Evolutionary conservation across 2,113 vertebrate genomes (phyloP).

Genomic region (Desmodus rotundus): DNA sequence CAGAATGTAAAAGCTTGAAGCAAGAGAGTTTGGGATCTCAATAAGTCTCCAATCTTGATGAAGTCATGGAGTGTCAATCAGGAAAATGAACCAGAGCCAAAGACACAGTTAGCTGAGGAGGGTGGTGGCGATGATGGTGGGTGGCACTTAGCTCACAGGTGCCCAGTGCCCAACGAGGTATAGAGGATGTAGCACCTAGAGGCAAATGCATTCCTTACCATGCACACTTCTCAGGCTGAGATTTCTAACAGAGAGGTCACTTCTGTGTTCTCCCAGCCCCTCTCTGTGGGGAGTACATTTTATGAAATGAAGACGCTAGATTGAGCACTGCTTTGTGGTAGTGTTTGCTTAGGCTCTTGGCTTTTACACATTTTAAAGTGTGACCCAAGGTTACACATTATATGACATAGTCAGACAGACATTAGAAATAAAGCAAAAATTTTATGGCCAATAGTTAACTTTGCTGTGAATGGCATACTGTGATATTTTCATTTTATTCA

Average conservation of each 20-base stretch:
- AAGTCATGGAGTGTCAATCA: not conserved
- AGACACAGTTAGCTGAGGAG: not conserved
- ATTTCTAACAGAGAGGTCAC: not conserved
- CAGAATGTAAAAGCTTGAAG: not conserved
- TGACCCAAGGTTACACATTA: not conserved
- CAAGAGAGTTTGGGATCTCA: not conserved
- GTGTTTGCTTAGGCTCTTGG: not conserved
- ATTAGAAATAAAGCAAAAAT: slow-evolving; percentile 13
- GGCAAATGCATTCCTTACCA: not conserved
- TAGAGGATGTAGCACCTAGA: not conserved
- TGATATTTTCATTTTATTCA: not conserved
- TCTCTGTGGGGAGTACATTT: not conserved
- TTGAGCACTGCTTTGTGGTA: not conserved
- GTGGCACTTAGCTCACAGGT: not conserved
- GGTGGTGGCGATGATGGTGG: not conserved
- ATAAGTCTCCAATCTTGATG: not conserved
- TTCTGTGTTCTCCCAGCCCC: not conserved
- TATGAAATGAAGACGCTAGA: not conserved
- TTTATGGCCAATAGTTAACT: not conserved
- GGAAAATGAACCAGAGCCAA: not conserved
- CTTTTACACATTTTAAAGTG: not conserved
- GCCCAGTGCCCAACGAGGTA: not conserved
- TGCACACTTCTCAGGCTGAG: not conserved
- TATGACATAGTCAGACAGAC: not conserved
- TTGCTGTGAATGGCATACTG: not conserved